A percentile compares a stretch with the other conserved stretches of the same genome.
Evolutionary conservation across 2,113 vertebrate species (phyloP).

Genomic region (Eudyptes chrysolophus): DNA sequence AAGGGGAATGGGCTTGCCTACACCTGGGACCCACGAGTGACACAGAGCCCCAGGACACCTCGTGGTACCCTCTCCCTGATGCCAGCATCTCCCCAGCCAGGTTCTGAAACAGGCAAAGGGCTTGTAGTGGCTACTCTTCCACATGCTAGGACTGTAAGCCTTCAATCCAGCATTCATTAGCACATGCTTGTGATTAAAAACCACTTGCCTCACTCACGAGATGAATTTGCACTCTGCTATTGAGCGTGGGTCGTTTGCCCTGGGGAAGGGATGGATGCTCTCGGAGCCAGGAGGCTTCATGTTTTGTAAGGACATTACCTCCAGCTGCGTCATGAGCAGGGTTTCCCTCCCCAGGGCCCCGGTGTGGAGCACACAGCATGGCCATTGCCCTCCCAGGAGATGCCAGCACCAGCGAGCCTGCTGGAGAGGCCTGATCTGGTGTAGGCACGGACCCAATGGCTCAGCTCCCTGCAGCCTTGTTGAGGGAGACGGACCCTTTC

Average conservation of each 20-base stretch:
- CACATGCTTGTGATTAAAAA: rapidly evolving
- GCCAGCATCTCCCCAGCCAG: neutral
- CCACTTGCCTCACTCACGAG: rapidly evolving
- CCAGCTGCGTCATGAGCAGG: neutral
- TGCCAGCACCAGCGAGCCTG: neutral
- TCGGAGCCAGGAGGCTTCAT: neutral
- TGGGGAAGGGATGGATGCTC: rapidly evolving
- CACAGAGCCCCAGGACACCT: neutral
- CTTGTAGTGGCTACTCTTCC: neutral
- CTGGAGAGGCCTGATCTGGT: neutral
- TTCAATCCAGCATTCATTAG: neutral
- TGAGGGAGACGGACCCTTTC: neutral
- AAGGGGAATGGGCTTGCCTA: neutral
- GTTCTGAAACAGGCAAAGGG: neutral
- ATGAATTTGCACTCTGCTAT: neutral
- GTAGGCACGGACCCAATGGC: rapidly evolving
- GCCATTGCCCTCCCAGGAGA: neutral
- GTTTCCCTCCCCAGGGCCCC: neutral
- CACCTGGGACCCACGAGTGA: neutral
- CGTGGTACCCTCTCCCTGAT: rapidly evolving
- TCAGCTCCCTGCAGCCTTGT: neutral
- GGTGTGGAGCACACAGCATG: rapidly evolving
- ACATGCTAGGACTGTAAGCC: rapidly evolving
- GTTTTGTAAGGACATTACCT: neutral
- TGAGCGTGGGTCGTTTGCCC: rapidly evolving